Evolutionary conservation across 2,113 vertebrate species (phyloP), one percentile per base, ranked within the genome.

Genomic region (Micronycteris hirsuta): DNA sequence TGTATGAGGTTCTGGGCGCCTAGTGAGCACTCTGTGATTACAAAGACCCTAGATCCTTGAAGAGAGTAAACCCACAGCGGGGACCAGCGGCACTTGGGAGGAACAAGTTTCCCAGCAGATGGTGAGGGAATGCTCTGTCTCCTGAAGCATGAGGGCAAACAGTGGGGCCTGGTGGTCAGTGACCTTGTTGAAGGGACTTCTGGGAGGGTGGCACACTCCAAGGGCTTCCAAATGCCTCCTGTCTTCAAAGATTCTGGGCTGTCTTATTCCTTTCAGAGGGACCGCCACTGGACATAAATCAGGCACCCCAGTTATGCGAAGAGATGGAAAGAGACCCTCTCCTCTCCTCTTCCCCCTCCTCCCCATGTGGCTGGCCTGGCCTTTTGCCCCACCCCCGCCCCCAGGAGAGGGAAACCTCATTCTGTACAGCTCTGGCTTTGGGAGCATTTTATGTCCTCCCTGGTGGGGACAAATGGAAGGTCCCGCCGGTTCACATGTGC

Each of bases 1-100:
- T 1, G 0, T 13, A 16, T 84, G 4, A 43, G 19, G 49, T 54
- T 38, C 52, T n/a, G 24, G 74, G 68, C 38, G 12, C 1, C 1
- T 2, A 1, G 58, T 77, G 47, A 43, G 38, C 20, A n/a, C 31
- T 54, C 28, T 0, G 47, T 65, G 76, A 63, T 33, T 20, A 38
- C 4, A 7, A 16, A 49, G n/a, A 80, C 31, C 7, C 43, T 22
- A 19, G 63, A 13, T 38, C 33, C 91, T 45, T 65, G 49, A 45
- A 43, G 80, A 93, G 36, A 43, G 16, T 68, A 52, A 24, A 5
- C 3, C 38, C 9, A 26, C 3, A n/a, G n/a, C n/a, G 22, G 43
- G 70, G 19, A 19, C 68, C 43, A 2, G 7, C 5, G 13, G 9
- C 41, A 16, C 41, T 80, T 7, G 6, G 73, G 47, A 77, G n/a